These are phyloP conservation scores for Bothrops alternatus DNA, from an alignment of 2,797 vertebrate species.

Conservation along the genomic window DNA sequence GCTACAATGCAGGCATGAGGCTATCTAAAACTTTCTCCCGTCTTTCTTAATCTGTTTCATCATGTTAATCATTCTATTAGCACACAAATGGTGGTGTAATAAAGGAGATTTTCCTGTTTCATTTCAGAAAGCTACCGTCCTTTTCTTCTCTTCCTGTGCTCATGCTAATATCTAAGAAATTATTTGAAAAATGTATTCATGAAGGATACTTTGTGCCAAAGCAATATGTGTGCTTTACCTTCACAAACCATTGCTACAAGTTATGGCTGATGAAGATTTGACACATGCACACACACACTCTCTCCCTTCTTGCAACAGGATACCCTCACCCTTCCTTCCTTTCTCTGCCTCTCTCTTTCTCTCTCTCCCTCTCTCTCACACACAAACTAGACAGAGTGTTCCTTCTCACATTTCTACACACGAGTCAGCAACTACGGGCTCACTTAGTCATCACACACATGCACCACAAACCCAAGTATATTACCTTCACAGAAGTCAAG, in stretches of 20 bases:
- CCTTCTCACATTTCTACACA: constrained; percentile 33
- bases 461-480: not conserved
- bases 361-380: not conserved
- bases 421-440: not conserved
- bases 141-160: not conserved
- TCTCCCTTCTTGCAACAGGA: not conserved
- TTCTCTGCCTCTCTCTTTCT: not conserved
- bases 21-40: not conserved
- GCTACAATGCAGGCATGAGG: not conserved
- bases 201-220: not conserved
- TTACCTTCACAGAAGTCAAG: constrained; percentile 15
- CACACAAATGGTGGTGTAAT: not conserved
- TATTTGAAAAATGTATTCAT: not conserved
- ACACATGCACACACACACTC: not conserved
- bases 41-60: not conserved
- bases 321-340: not conserved
- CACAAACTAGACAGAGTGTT: not conserved
- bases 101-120: not conserved
- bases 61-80: not conserved
- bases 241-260: constrained; percentile 1
- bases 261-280: constrained; percentile 6
- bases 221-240: not conserved
- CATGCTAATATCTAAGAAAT: not conserved
- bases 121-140: not conserved
- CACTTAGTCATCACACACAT: not conserved